These are phyloP conservation scores for Peribatodes rhomboidaria DNA, from an alignment of 2,888 invertebrate species.

Conservation along the genomic window DNA sequence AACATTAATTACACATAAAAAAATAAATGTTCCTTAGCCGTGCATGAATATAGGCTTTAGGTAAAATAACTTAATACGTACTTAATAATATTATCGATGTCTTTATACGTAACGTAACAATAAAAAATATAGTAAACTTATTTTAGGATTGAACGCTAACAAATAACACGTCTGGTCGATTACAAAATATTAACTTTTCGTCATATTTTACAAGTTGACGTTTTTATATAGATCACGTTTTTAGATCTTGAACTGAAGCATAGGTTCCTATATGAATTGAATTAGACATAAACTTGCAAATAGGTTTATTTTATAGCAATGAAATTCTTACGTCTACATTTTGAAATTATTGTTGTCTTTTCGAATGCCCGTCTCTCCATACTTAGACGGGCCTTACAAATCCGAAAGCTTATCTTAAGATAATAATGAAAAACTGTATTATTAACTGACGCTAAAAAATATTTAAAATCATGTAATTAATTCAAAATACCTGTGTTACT, in stretches of 20 bases:
- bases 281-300: slow-evolving; percentile 60
- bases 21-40: slow-evolving; percentile 50
- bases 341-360: slow-evolving; percentile 25
- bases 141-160: slow-evolving; percentile 20
- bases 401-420: too few species aligned
- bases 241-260: slow-evolving; percentile 80
- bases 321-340: slow-evolving; percentile 39
- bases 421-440: background rate
- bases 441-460: background rate
- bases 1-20: slow-evolving; percentile 23
- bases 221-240: slow-evolving; percentile 53
- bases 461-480: background rate
- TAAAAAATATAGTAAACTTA: slow-evolving; percentile 2
- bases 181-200: slow-evolving; percentile 17
- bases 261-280: slow-evolving; percentile 81
- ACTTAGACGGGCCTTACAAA: background rate
- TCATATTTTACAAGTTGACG: slow-evolving; percentile 38
- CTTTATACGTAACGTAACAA: slow-evolving; percentile 31
- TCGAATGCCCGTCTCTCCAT: background rate
- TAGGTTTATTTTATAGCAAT: slow-evolving; percentile 60
- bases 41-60: slow-evolving; percentile 48
- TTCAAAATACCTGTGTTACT: background rate
- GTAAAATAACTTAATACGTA: slow-evolving; percentile 35
- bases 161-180: slow-evolving; percentile 5
- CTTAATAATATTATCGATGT: slow-evolving; percentile 37